Percentiles rank a stretch among this genome's conserved stretches.
Conservation (phyloP, 2,113 vertebrate species). For the Fulica atra region DNA sequence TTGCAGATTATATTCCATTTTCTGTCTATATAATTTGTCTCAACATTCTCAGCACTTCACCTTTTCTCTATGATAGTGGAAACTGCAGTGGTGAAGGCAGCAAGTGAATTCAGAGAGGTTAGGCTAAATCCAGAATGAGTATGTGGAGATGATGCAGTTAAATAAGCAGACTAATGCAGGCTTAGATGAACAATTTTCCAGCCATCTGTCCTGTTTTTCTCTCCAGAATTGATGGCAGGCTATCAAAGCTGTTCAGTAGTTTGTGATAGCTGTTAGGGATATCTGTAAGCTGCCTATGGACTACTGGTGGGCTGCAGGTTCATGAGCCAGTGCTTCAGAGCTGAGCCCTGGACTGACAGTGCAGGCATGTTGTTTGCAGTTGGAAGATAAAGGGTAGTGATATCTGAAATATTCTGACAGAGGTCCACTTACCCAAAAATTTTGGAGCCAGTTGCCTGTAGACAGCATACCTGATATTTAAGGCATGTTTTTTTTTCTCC, state of each 20-base stretch:
- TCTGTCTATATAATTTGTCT: background rate
- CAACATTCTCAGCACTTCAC: background rate
- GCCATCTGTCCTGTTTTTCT: background rate
- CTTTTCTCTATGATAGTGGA: background rate
- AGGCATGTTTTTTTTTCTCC: background rate
- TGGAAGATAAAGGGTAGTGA: background rate
- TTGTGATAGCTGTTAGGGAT: background rate
- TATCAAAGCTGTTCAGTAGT: background rate
- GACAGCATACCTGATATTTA: background rate
- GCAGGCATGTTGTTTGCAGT: background rate
- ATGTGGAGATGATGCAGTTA: background rate
- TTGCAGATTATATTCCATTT: background rate
- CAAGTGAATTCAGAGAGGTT: background rate
- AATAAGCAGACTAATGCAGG: background rate
- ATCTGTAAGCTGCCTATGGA: background rate
- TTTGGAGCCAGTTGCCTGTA: background rate
- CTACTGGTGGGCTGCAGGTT: background rate
- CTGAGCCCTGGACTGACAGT: background rate
- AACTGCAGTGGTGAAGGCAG: background rate
- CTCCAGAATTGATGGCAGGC: background rate
- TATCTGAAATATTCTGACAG: background rate
- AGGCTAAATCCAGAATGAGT: background rate
- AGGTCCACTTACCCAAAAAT: background rate
- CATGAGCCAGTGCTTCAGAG: background rate
- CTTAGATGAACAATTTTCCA: background rate